Conservation (phyloP, 2,797 vertebrate genomes). For the Hypotaenidia okinawae region DNA sequence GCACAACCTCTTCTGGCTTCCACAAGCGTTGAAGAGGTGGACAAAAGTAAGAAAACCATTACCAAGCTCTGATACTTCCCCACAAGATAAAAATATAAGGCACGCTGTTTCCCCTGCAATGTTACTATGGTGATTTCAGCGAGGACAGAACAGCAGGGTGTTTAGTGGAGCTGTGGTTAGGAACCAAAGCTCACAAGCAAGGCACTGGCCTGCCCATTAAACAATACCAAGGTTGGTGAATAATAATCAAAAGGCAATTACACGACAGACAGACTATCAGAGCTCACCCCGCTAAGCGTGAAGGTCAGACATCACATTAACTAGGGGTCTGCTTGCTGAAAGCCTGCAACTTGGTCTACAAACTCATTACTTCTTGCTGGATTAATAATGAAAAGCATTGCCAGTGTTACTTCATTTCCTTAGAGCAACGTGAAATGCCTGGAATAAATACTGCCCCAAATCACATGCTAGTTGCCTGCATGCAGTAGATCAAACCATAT, state of each 20-base stretch:
- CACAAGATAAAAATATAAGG: not conserved
- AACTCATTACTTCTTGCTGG: not conserved
- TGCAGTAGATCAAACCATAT: not conserved
- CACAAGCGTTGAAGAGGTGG: rapidly evolving
- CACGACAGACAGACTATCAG: not conserved
- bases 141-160: not conserved
- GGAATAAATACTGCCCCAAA: not conserved
- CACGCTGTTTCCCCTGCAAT: not conserved
- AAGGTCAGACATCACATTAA: conserved; percentile 1
- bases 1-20: not conserved
- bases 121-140: conserved; percentile 34
- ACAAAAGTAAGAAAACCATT: not conserved
- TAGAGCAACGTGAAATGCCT: not conserved
- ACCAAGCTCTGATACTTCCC: not conserved
- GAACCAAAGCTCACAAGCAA: not conserved
- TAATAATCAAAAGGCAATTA: conserved; percentile 16
- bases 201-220: conserved; percentile 24
- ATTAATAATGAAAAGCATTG: conserved; percentile 15
- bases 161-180: not conserved
- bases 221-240: conserved; percentile 2
- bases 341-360: not conserved
- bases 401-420: conserved; percentile 19
- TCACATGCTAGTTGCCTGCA: not conserved
- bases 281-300: conserved; percentile 2
- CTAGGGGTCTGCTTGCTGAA: not conserved